Percentiles rank a stretch among this genome's conserved stretches.
Evolutionary conservation across 2,113 vertebrate species (phyloP).

Genomic region (Hyperoodon ampullatus): DNA sequence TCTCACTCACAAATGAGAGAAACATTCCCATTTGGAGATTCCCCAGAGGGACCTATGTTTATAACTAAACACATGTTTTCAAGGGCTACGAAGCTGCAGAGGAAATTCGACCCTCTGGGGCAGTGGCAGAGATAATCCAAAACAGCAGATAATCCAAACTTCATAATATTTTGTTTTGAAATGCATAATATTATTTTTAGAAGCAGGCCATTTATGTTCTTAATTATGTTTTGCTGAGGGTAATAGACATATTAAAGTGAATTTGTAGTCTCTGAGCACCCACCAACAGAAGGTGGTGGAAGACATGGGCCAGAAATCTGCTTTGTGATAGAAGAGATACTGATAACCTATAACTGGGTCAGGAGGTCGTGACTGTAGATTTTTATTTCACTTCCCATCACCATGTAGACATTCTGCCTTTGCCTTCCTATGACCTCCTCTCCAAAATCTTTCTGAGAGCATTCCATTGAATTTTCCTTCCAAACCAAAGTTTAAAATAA

Average conservation of each 20-base stretch:
- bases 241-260: constrained; percentile 47
- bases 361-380: constrained; percentile 19
- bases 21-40: constrained; percentile 62
- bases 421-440: constrained; percentile 21
- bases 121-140: constrained; percentile 61
- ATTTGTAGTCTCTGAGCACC: constrained; percentile 14
- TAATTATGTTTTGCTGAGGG: constrained; percentile 60
- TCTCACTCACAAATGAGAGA: constrained; percentile 62
- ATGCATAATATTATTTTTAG: constrained; percentile 64
- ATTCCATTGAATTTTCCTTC: constrained; percentile 29
- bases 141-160: constrained; percentile 67
- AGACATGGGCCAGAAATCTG: constrained; percentile 45
- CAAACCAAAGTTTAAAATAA: constrained; percentile 56
- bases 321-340: not conserved
- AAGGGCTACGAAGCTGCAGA: constrained; percentile 57
- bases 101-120: constrained; percentile 64
- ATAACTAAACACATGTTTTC: constrained; percentile 74
- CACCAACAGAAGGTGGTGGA: constrained; percentile 43
- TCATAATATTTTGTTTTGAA: constrained; percentile 66
- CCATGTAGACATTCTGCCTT: constrained; percentile 15
- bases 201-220: constrained; percentile 60
- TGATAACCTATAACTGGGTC: constrained; percentile 56
- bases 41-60: constrained; percentile 70
- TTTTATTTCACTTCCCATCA: constrained; percentile 54
- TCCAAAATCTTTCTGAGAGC: constrained; percentile 23